Evolutionary conservation across 2,888 invertebrate genomes (phyloP), one percentile per base, ranked within the genome.

Genomic region (Drosophila rellima): DNA sequence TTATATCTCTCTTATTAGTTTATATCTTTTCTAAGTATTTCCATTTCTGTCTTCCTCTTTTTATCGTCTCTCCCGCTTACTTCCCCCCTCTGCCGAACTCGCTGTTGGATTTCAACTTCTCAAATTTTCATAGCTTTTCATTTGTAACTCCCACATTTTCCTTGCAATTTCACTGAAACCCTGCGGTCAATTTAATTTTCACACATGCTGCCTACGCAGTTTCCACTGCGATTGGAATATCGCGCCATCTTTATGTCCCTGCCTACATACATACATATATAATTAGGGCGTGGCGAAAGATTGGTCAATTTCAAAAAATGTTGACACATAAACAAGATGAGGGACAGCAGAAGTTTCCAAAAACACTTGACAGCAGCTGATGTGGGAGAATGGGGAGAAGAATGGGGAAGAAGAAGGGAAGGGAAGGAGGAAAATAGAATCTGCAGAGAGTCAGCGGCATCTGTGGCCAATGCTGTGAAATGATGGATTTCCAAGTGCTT

Each of bases 121-220:
- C 37, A 44, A 47, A 23, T 51, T 61, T 47, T 57, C n/a, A 18
- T 31, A 10, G 33, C 42, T 29, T 20, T 29, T 20, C 37, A 52
- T 20, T 23, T 35, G 17, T n/a, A 45, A 23, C 55, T 47, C 17
- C 40, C 55, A 59, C 56, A 50, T 39, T 61, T 50, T 50, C 7
- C 13, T 2, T 17, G 18, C 26, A 40, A 45, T 40, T 35, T n/a
- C 13, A 26, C 11, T 26, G 39, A 20, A 15, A 44, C 59, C 67
- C 70, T 65, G 59, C 35, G 76, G 63, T 67, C 63, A 63, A 75
- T 67, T 71, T 57, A 75, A 71, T 64, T 75, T 71, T 60, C 45
- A 51, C 61, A 54, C 54, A 48, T 60, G 35, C 42, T 37, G 35
- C 54, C 61, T 29, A 52, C 39, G 39, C 31, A 39, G 17, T 39